Evolutionary conservation across 2,888 invertebrate genomes (phyloP).

Genomic region (Heliconius aoede): DNA sequence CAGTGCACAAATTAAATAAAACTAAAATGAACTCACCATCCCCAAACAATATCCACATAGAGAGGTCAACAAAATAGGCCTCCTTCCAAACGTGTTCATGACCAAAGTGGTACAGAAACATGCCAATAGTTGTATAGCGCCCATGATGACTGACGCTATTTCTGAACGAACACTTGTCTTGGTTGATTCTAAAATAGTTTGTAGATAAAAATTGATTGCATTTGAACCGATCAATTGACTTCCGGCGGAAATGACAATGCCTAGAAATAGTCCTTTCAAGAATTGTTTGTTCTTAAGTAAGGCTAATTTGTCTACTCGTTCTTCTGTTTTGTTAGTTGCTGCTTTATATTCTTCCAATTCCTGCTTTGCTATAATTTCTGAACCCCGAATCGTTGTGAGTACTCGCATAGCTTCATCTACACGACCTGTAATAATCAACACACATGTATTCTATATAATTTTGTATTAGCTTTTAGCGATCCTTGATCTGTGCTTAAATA

Average conservation of each 20-base stretch:
- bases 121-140: conserved; percentile 61
- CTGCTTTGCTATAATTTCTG: conserved; percentile 58
- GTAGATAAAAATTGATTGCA: conserved; percentile 63
- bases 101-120: conserved; percentile 58
- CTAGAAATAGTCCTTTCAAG: conserved; percentile 53
- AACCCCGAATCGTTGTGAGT: conserved; percentile 60
- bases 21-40: conserved; percentile 53
- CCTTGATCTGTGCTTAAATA: no score
- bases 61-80: conserved; percentile 53
- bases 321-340: conserved; percentile 42
- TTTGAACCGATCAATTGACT: conserved; percentile 62
- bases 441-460: no score
- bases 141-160: conserved; percentile 62
- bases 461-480: no score
- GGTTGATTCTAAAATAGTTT: conserved; percentile 64
- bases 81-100: conserved; percentile 60
- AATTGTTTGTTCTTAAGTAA: conserved; percentile 53
- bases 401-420: conserved; percentile 59
- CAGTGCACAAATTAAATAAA: not conserved
- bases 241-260: conserved; percentile 50
- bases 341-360: conserved; percentile 63
- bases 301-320: conserved; percentile 44
- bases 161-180: conserved; percentile 62
- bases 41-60: conserved; percentile 55
- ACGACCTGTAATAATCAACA: conserved; percentile 54